Evolutionary conservation across 2,797 vertebrate genomes (phyloP), one percentile per base, ranked within the genome.

Genomic region (Synaphobranchus kaupii): DNA sequence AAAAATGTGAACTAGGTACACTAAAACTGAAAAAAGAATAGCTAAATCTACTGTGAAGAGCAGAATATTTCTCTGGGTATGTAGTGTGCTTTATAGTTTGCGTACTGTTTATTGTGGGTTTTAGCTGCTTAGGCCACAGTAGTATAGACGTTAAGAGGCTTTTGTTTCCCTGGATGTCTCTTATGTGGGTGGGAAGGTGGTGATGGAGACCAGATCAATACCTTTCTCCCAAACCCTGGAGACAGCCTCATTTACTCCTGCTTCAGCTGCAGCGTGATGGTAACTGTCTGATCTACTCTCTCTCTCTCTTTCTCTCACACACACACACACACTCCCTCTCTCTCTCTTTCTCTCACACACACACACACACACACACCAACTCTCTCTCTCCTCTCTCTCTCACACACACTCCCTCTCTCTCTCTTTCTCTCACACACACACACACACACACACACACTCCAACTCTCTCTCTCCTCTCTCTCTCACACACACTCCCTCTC

Each of bases 181-280:
- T 34, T 76, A 17, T 39, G 71, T 76, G 71, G 71, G 71, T 76
- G 71, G 54, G 44, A 39, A 28, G 48, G 31, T 58, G 20, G 50
- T 58, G 76, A 7, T 85, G 78, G 20, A 34, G 48, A 20, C 44
- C 12, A 28, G 56, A 85, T 85, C 84, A 66, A 88, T 88, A 85
- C 54, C 25, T 17, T 73, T 68, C 84, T 85, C 68, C 71, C 85
- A 86, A 84, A 88, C 81, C 50, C 84, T 8, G 25, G 54, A 63
- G 84, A 82, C 78, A 54, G 81, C 34, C 68, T 76, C 76, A 48
- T 63, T 85, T 80, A 82, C 73, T 68, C 68, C 17, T 85, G 39
- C 58, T 5, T 7, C 58, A 60, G 44, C 76, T 66, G 22, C 48
- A 31, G 73, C 15, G 28, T 81, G 83, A 85, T 60, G 71, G 34